Percentiles rank a stretch among this genome's conserved stretches.
These are phyloP conservation scores for Uropsilus gracilis DNA, from an alignment of 2,113 vertebrate species.

Conservation along the genomic window DNA sequence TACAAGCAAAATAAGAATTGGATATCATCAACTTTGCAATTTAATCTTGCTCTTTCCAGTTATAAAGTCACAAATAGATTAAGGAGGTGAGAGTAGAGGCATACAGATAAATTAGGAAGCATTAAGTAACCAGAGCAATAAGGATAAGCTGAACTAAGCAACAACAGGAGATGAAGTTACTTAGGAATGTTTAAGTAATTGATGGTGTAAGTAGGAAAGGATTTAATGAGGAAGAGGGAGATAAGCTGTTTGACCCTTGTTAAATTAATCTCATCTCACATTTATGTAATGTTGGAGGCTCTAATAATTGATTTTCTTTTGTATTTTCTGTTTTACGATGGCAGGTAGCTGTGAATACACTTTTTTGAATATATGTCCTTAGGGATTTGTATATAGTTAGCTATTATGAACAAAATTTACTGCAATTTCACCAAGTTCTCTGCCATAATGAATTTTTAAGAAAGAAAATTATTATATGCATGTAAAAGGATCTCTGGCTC, in stretches of 20 bases:
- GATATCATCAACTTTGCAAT: background rate
- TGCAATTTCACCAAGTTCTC: background rate
- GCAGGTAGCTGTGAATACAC: background rate
- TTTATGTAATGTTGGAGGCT: background rate
- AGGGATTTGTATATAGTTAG: background rate
- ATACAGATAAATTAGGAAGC: background rate
- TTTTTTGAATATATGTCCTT: background rate
- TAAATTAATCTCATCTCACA: background rate
- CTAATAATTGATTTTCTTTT: background rate
- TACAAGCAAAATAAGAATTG: background rate
- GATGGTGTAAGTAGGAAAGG: background rate
- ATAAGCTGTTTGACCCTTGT: background rate
- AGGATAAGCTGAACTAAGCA: background rate
- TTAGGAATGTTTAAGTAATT: background rate
- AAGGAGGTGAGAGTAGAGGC: background rate
- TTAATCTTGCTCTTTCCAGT: background rate
- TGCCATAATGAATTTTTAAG: background rate
- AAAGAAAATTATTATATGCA: background rate
- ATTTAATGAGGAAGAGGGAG: background rate
- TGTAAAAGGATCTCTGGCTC: background rate
- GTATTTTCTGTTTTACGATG: background rate
- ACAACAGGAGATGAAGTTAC: background rate
- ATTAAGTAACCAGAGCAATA: background rate
- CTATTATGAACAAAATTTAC: background rate
- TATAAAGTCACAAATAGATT: background rate